Evolutionary conservation across 2,113 vertebrate genomes (phyloP).

Genomic region (Pipa parva): DNA sequence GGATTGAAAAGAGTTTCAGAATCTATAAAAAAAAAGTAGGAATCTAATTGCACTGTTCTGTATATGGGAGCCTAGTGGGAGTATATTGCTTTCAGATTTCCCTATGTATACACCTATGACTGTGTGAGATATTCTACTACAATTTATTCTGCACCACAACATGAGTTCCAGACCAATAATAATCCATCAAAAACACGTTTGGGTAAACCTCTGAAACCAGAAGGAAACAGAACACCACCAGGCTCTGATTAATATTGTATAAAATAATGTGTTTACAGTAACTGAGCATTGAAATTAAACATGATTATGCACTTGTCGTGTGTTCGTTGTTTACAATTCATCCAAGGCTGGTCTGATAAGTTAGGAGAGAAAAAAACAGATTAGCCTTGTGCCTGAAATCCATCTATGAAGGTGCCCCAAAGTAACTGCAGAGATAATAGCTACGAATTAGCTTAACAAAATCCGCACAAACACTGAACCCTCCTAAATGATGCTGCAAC

Average conservation of each 20-base stretch:
- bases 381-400: slow-evolving; percentile 12
- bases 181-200: slow-evolving; percentile 13
- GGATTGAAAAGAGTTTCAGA: no score
- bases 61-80: no score
- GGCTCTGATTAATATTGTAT: slow-evolving; percentile 34
- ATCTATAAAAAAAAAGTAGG: no score
- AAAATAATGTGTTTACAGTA: slow-evolving; percentile 34
- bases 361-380: slow-evolving; percentile 15
- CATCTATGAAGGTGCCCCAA: slow-evolving; percentile 19
- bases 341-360: slow-evolving; percentile 19
- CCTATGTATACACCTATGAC: no score
- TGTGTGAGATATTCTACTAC: background rate
- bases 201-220: slow-evolving; percentile 10
- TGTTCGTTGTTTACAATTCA: slow-evolving; percentile 7
- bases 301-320: background rate
- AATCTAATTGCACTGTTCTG: no score
- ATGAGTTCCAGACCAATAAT: background rate
- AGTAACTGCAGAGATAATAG: slow-evolving; percentile 22
- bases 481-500: slow-evolving; percentile 32
- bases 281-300: slow-evolving; percentile 9
- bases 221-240: background rate
- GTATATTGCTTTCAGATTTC: no score
- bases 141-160: background rate
- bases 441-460: slow-evolving; percentile 28
- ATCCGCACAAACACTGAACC: slow-evolving; percentile 26